A percentile compares a stretch with the other conserved stretches of the same genome.
Evolutionary conservation across 1,140 invertebrate species (phyloP).

Genomic region (Trichonephila clavipes): DNA sequence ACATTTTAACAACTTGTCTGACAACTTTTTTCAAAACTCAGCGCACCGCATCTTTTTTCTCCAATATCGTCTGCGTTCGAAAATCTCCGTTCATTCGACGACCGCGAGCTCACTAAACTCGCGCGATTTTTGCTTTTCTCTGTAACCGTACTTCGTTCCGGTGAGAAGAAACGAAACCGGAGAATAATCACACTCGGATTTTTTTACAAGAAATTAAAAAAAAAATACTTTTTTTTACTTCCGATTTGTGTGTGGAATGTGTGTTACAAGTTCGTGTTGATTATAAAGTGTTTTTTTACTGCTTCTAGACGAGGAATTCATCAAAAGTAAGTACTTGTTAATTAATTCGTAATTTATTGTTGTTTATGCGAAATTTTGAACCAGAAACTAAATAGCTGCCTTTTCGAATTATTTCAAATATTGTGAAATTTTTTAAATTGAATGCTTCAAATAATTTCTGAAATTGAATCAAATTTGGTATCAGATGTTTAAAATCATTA

Average conservation of each 20-base stretch:
- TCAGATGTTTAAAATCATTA: background rate
- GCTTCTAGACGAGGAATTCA: background rate
- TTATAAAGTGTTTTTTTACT: background rate
- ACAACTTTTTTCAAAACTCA: background rate
- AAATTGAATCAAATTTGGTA: background rate
- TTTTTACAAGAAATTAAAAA: background rate
- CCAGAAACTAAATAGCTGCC: too few relatives aligned
- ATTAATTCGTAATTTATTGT: background rate
- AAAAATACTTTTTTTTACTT: background rate
- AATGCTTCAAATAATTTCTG: background rate
- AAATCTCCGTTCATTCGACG: background rate
- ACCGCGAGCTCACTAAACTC: constrained; percentile 4
- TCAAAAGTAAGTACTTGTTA: background rate
- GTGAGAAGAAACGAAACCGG: background rate
- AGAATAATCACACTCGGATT: background rate
- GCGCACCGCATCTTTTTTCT: constrained; percentile 2
- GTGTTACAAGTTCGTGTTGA: background rate
- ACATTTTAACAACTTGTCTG: background rate
- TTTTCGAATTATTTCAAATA: background rate
- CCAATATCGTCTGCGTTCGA: background rate
- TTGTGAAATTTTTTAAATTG: background rate
- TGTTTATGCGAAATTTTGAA: background rate
- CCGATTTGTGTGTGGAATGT: background rate
- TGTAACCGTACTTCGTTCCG: background rate
- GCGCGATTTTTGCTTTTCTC: background rate